Evolutionary conservation across 2,113 vertebrate genomes (phyloP).

Genomic region (Sphaerodactylus townsendi): DNA sequence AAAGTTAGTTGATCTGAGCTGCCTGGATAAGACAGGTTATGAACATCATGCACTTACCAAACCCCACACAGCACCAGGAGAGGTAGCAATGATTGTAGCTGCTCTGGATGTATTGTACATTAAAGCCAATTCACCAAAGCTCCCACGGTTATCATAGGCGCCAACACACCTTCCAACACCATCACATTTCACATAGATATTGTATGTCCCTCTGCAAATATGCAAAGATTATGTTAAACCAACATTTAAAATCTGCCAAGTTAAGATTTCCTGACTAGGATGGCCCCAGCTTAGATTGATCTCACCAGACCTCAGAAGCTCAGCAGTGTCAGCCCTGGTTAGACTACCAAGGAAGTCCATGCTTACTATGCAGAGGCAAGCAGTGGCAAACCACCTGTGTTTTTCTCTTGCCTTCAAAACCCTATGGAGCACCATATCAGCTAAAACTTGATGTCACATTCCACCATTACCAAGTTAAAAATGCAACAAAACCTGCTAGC

Average conservation of each 20-base stretch:
- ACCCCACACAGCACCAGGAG: conserved; percentile 95
- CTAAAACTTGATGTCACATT: too few species aligned
- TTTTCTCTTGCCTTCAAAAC: too few species aligned
- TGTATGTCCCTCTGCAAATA: conserved; percentile 86
- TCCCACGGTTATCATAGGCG: conserved; percentile 93
- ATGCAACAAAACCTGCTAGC: neutral
- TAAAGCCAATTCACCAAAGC: conserved; percentile 97
- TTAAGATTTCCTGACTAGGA: too few species aligned
- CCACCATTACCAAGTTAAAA: neutral
- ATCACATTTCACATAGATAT: conserved; percentile 90
- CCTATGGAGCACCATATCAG: too few species aligned
- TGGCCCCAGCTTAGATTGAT: too few species aligned
- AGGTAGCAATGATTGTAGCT: conserved; percentile 95
- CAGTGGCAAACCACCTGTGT: too few species aligned
- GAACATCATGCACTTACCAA: conserved; percentile 84
- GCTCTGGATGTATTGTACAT: conserved; percentile 99
- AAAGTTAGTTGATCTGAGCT: neutral
- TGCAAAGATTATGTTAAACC: neutral
- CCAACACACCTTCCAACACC: conserved; percentile 87
- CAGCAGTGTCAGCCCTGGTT: too few species aligned
- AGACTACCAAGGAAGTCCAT: too few species aligned
- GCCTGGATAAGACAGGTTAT: neutral
- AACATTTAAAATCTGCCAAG: neutral
- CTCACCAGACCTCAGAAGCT: too few species aligned
- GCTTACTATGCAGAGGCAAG: too few species aligned